Evolutionary conservation across 2,888 invertebrate species (phyloP), one percentile per base, ranked within the genome.

Genomic region (Catocala fraxini): DNA sequence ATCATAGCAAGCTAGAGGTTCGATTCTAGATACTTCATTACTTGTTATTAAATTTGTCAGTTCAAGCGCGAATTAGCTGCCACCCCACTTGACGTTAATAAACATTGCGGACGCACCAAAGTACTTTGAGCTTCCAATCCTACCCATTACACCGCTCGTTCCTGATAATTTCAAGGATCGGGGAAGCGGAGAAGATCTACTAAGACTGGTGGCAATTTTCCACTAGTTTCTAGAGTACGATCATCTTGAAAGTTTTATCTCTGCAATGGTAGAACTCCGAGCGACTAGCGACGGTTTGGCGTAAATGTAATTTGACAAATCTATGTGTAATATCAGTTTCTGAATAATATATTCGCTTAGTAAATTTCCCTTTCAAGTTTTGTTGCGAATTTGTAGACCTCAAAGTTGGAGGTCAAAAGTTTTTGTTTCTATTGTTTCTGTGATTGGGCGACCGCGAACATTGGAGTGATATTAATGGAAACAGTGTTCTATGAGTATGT

Each of bases 41-140:
- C 80, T 84, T 80, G 79, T 85, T 87, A 88, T 88, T 89, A 86
- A 88, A 88, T 90, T 91, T 88, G 89, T 87, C 90, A 84, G 84
- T 89, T 84, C 80, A 74, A 66, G 77, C 77, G 79, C 83, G 81
- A 89, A 89, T 90, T 89, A 90, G 83, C 83, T 79, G 84, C 84
- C 84, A 77, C 66, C 71, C 73, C 74, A 82, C 83, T 86, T 86
- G 88, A 89, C 89, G 81, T 80, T 89, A 89, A 89, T 87, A 89
- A 87, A 88, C 87, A 86, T 83, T 73, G 77, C 67, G 71, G 70
- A 73, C 63, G 59, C 55, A 73, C 78, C 88, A 84, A 82, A 62
- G 43, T 34, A 55, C 48, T 60, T 53, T 68, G 75, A 83, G 73
- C 70, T 78, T 60, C 39, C 65, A 63, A 71, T 70, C 73, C 57